phyloP scores from a whole-genome alignment of 2,888 invertebrate genomes.

The Glyphotaelius pellucidus region DNA sequence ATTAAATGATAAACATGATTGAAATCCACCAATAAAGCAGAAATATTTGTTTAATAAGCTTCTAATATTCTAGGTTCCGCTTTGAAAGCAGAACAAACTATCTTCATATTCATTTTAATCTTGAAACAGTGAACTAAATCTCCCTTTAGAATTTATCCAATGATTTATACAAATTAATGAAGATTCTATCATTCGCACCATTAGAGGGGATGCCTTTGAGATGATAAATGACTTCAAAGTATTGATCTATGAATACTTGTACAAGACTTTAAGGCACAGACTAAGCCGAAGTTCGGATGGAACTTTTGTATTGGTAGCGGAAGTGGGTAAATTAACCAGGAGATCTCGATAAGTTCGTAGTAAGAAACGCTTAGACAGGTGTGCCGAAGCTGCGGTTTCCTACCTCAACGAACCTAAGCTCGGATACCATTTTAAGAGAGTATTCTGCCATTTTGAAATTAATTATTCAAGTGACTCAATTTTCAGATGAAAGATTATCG shows the following conservation, averaged over 20 bases:
- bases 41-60: neutral
- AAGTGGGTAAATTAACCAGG: constrained; percentile 54
- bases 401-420: neutral
- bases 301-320: constrained; percentile 64
- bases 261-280: constrained; percentile 54
- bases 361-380: constrained; percentile 33
- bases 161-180: constrained; percentile 65
- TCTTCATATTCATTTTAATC: constrained; percentile 40
- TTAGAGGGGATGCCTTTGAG: constrained; percentile 61
- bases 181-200: constrained; percentile 60
- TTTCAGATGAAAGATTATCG: neutral
- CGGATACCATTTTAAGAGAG: neutral
- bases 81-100: constrained; percentile 26
- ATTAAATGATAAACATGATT: neutral
- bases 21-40: neutral
- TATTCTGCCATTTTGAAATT: neutral
- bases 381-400: constrained; percentile 25
- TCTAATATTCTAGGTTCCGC: neutral
- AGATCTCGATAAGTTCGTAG: constrained; percentile 54
- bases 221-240: constrained; percentile 59
- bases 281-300: constrained; percentile 60
- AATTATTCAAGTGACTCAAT: neutral
- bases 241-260: constrained; percentile 55
- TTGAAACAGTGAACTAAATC: constrained; percentile 37
- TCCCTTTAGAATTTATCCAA: constrained; percentile 53